Conservation (phyloP, 2,797 vertebrate species). For the Epinephelus awoara region DNA sequence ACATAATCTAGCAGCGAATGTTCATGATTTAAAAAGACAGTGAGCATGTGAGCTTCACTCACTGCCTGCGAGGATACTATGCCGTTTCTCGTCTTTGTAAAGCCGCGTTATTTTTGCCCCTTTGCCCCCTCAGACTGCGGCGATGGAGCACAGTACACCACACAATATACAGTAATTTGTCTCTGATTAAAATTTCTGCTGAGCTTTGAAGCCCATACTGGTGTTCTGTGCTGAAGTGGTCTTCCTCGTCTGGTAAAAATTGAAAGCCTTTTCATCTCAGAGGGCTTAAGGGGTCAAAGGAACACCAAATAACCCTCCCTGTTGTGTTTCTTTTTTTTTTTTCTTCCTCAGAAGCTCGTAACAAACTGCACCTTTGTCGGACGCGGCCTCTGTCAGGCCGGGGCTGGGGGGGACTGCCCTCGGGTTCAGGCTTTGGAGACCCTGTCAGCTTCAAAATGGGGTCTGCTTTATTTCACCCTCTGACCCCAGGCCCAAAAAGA, state of each 20-base stretch:
- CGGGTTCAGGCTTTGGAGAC: conserved; percentile 85
- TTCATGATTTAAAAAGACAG: conserved; percentile 48
- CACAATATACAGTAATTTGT: conserved; percentile 83
- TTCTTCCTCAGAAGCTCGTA: conserved; percentile 71
- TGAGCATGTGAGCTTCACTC: conserved; percentile 15
- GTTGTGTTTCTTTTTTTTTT: conserved; percentile 77
- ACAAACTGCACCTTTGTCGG: conserved; percentile 89
- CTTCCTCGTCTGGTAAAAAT: conserved; percentile 83
- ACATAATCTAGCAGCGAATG: conserved; percentile 42
- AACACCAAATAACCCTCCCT: conserved; percentile 85
- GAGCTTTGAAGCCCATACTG: conserved; percentile 80
- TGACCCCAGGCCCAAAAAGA: conserved; percentile 85
- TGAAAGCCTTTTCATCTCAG: conserved; percentile 86
- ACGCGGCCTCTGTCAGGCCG: conserved; percentile 80
- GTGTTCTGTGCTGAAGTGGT: conserved; percentile 80
- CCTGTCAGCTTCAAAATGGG: conserved; percentile 87
- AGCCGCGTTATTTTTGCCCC: conserved; percentile 58
- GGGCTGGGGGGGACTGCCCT: conserved; percentile 77
- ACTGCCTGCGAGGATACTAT: conserved; percentile 12
- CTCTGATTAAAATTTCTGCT: conserved; percentile 87
- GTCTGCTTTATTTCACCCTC: conserved; percentile 89
- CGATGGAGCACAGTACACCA: conserved; percentile 53
- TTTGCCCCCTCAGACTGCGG: conserved; percentile 56
- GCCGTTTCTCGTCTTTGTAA: conserved; percentile 44
- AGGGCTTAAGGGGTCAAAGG: conserved; percentile 86